phyloP scores from a whole-genome alignment of 2,888 invertebrate species.

The Drosophila kambysellisi region DNA sequence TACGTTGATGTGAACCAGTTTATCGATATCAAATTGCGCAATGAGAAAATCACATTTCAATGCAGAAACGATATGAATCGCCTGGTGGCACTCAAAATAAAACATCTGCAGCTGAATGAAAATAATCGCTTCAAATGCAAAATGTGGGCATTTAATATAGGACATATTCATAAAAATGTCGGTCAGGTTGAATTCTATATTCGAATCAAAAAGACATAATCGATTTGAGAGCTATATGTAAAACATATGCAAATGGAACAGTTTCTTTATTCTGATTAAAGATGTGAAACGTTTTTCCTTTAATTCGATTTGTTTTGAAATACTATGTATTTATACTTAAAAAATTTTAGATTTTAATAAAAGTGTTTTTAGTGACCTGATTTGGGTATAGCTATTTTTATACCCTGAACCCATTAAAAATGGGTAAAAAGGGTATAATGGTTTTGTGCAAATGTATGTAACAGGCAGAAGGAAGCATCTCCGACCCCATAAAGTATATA shows the following conservation, averaged over 20 bases:
- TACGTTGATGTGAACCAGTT: conserved; percentile 35
- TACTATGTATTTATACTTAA: not conserved
- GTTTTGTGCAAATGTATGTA: too few species aligned
- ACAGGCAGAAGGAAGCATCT: too few species aligned
- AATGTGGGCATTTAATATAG: conserved; percentile 62
- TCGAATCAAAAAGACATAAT: not conserved
- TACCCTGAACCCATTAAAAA: too few species aligned
- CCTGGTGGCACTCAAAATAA: conserved; percentile 52
- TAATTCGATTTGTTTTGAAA: not conserved
- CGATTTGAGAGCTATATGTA: not conserved
- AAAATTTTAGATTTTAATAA: not conserved
- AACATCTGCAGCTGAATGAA: conserved; percentile 20
- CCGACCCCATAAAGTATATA: too few species aligned
- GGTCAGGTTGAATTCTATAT: conserved; percentile 43
- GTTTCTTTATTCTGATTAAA: not conserved
- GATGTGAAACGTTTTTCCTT: not conserved
- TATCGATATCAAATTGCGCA: not conserved
- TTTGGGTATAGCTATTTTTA: too few species aligned
- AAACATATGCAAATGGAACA: not conserved
- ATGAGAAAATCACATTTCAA: conserved; percentile 3
- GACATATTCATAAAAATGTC: not conserved
- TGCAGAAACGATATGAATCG: conserved; percentile 50
- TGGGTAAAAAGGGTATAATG: too few species aligned
- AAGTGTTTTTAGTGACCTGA: not conserved
- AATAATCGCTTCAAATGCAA: conserved; percentile 40